Base-by-base conservation (phyloP, 2,797 vertebrate species). In the Poecile montanus region DNA sequence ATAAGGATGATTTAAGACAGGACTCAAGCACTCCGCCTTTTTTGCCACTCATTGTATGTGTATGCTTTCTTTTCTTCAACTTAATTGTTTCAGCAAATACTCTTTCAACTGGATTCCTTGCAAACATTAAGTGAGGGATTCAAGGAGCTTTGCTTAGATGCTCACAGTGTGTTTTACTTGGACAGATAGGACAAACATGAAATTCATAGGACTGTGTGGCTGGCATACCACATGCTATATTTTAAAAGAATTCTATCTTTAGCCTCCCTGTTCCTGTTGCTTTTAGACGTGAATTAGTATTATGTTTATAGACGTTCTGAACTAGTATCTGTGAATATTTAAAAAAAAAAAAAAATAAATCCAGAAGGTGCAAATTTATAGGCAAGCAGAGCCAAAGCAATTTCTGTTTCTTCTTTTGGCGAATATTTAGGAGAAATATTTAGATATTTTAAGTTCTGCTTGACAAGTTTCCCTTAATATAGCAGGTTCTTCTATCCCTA, bases 341-440 rank as follows among this genome's bases (percentile, higher is more conserved):
- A 16, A 42, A 42, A 40, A 40, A 40, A 11, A 11, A 18, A 9
- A 51, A 85, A 90, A 94, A 73, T 63, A 78, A 89, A 93, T 86
- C 91, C 91, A 94, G 88, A 96, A 94, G 79, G 76, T 83, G 91
- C 48, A 82, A 92, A 93, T 48, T 87, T 79, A 54, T 15, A 87
- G 62, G 82, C 58, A 86, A 90, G 53, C 51, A 83, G 51, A 95
- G 93, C 92, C 88, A 94, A 95, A 91, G 48, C 48, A 76, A 83
- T 89, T 89, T 92, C 45, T 84, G 6, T 88, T 85, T 95, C 57
- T 84, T 88, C 56, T 86, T 96, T 80, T 16, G 15, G 70, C 1
- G 3, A 91, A 78, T 89, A 89, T 85, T 94, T 92, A 87, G 79
- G 58, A 94, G 84, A 93, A 94, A 96, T 91, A 91, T 94, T 95